Evolutionary conservation across 2,888 invertebrate genomes (phyloP).

Genomic region (Chrysodeixis includens): DNA sequence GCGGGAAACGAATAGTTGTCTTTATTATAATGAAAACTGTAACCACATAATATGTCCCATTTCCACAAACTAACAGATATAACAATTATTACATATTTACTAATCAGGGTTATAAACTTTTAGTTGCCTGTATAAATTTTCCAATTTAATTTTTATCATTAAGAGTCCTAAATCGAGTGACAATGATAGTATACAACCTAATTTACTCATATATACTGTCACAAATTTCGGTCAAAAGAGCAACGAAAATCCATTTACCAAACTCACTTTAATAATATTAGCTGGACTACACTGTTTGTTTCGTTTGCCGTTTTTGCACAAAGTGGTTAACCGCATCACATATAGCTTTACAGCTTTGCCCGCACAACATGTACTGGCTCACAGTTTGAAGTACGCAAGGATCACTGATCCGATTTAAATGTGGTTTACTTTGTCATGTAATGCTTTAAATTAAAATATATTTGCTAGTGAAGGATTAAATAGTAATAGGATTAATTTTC

Average conservation of each 20-base stretch:
- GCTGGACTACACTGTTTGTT: neutral
- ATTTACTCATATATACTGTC: too few relatives aligned
- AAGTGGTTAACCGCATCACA: conserved; percentile 13
- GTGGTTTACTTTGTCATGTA: conserved; percentile 37
- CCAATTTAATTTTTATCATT: too few relatives aligned
- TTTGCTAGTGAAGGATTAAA: neutral
- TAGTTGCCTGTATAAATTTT: too few relatives aligned
- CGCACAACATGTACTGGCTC: neutral
- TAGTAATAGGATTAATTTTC: neutral
- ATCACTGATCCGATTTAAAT: conserved; percentile 35
- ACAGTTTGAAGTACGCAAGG: conserved; percentile 1
- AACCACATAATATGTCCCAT: too few relatives aligned
- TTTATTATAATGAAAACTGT: too few relatives aligned
- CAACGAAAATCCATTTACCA: neutral
- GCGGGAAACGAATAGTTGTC: too few relatives aligned
- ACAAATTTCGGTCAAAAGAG: too few relatives aligned
- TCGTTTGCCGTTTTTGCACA: neutral
- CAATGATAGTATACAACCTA: too few relatives aligned
- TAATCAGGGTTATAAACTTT: too few relatives aligned
- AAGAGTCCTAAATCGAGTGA: too few relatives aligned
- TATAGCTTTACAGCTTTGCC: conserved; percentile 12
- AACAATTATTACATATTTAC: too few relatives aligned
- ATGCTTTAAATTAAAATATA: neutral
- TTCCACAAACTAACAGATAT: too few relatives aligned
- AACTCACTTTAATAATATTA: neutral